These are phyloP conservation scores for Notospermus geniculatus DNA, from an alignment of 1,140 invertebrate genomes.

Conservation along the genomic window DNA sequence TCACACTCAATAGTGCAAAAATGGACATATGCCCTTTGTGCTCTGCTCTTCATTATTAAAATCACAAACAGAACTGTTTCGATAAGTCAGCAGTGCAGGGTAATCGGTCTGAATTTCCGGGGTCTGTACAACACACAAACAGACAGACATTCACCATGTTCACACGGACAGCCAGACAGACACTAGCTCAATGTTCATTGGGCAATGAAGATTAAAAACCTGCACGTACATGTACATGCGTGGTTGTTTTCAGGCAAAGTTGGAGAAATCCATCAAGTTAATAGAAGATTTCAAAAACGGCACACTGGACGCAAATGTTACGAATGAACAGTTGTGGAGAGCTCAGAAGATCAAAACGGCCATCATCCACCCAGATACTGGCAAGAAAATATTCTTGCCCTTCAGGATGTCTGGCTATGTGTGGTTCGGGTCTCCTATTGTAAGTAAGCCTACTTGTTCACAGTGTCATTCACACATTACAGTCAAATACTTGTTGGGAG, in stretches of 20 bases:
- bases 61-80: no score
- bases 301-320: slow-evolving; percentile 33
- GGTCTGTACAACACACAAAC: background rate
- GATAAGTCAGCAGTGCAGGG: no score
- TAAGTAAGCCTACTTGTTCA: slow-evolving; percentile 35
- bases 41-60: no score
- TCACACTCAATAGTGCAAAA: no score
- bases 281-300: slow-evolving; percentile 51
- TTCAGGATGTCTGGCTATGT: slow-evolving; percentile 61
- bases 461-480: no score
- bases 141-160: background rate
- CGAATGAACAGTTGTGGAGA: slow-evolving; percentile 57
- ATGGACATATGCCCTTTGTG: no score
- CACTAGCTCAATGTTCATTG: no score
- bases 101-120: background rate
- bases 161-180: no score
- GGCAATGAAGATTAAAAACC: no score
- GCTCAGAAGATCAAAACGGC: slow-evolving; percentile 60
- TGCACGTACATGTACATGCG: no score
- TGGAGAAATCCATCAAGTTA: slow-evolving; percentile 48
- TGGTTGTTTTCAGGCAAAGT: slow-evolving; percentile 43
- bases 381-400: slow-evolving; percentile 59
- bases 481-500: no score
- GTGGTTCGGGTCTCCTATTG: slow-evolving; percentile 59
- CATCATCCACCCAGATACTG: slow-evolving; percentile 60